Conservation (phyloP, 2,113 vertebrate species). For the Bujurquina vittata region DNA sequence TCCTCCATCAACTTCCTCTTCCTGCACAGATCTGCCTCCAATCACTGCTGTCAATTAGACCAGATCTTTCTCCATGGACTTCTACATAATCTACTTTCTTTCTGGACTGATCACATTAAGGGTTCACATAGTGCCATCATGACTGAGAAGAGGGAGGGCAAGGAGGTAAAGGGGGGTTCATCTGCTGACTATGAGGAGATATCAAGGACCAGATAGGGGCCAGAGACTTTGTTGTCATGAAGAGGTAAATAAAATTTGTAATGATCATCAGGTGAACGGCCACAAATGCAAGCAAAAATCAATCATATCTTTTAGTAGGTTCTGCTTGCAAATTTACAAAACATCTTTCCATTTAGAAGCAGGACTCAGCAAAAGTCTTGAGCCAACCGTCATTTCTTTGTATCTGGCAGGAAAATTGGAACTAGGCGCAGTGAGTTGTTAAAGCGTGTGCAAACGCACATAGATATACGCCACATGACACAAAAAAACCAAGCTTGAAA, state of each 20-base stretch:
- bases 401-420: background rate
- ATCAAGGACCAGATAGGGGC: conserved; percentile 24
- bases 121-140: conserved; percentile 71
- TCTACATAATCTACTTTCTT: conserved; percentile 79
- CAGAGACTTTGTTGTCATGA: conserved; percentile 27
- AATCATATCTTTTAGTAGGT: background rate
- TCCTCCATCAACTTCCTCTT: conserved; percentile 75
- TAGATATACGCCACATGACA: background rate
- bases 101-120: conserved; percentile 79
- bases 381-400: background rate
- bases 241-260: conserved; percentile 18
- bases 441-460: background rate
- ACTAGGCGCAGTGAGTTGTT: background rate
- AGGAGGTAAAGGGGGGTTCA: conserved; percentile 13
- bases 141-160: conserved; percentile 43
- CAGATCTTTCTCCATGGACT: conserved; percentile 74
- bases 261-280: conserved; percentile 4
- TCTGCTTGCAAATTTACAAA: background rate
- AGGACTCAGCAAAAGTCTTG: background rate
- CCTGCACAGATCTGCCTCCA: conserved; percentile 77
- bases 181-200: conserved; percentile 56
- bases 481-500: background rate
- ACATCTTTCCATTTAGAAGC: background rate
- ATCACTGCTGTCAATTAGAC: conserved; percentile 81
- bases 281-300: background rate